These are phyloP conservation scores for Tanytarsus gracilentus DNA, from an alignment of 2,888 invertebrate genomes.

Conservation along the genomic window DNA sequence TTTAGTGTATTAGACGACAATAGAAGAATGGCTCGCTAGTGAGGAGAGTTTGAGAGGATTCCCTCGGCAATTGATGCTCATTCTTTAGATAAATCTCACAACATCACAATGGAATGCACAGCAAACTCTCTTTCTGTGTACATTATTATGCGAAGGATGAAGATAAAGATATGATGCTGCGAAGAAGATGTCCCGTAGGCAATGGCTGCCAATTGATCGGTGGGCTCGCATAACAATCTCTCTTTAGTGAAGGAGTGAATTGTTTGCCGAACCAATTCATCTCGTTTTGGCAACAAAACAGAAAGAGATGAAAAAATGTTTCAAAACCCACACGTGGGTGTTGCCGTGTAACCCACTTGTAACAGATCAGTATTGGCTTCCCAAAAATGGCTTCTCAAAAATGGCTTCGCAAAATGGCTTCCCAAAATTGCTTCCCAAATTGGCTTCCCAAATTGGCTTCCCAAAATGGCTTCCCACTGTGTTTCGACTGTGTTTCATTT, in stretches of 20 bases:
- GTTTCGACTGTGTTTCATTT: too few relatives aligned
- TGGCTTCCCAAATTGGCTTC: too few relatives aligned
- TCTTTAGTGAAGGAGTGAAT: conserved; percentile 10
- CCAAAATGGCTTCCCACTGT: too few relatives aligned
- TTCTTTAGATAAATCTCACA: neutral
- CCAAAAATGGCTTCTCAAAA: too few relatives aligned
- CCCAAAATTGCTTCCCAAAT: too few relatives aligned
- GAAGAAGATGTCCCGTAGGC: conserved; percentile 4
- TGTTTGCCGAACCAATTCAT: conserved; percentile 20
- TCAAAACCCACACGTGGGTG: too few relatives aligned
- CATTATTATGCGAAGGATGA: neutral
- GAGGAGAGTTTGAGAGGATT: neutral
- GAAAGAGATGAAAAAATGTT: too few relatives aligned
- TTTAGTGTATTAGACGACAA: too few relatives aligned
- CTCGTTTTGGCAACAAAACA: conserved; percentile 9
- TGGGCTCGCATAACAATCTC: neutral
- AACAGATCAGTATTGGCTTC: too few relatives aligned
- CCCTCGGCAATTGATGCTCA: conserved; percentile 14
- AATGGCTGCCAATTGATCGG: neutral
- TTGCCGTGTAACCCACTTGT: too few relatives aligned
- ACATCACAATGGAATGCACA: neutral
- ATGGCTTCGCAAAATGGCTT: too few relatives aligned
- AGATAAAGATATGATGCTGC: conserved; percentile 26
- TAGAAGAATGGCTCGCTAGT: too few relatives aligned
- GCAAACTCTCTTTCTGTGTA: neutral